A percentile compares a stretch with the other conserved stretches of the same genome.
These are phyloP conservation scores for Rhamnusium bicolor DNA, from an alignment of 2,888 invertebrate species.

Conservation along the genomic window DNA sequence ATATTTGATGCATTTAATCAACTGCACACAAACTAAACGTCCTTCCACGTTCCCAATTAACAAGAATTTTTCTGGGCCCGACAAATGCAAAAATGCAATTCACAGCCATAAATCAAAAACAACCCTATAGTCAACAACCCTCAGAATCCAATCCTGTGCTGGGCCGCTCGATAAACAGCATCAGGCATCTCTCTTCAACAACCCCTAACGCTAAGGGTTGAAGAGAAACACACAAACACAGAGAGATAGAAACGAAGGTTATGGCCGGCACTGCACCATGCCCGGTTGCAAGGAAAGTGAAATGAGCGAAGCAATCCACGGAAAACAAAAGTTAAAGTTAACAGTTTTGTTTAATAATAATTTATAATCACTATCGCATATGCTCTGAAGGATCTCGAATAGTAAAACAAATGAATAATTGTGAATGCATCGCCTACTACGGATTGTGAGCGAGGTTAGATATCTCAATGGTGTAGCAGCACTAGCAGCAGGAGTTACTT, in stretches of 20 bases:
- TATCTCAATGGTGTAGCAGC: neutral
- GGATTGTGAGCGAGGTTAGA: constrained; percentile 2
- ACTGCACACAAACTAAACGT: neutral
- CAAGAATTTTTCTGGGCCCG: neutral
- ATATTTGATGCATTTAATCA: neutral
- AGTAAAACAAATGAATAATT: constrained; percentile 5
- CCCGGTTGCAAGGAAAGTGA: neutral
- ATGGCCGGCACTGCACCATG: neutral
- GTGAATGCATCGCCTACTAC: constrained; percentile 17
- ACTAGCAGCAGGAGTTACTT: neutral
- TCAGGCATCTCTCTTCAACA: constrained; percentile 1
- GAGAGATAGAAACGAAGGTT: neutral
- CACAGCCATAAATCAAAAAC: constrained; percentile 9
- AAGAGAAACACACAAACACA: neutral
- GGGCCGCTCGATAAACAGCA: constrained; percentile 20
- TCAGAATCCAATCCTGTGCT: constrained; percentile 22
- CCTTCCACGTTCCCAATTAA: neutral
- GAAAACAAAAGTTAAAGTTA: neutral
- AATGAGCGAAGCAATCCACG: neutral
- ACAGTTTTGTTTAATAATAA: neutral
- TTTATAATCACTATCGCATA: neutral
- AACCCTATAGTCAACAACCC: neutral
- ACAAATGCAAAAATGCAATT: constrained; percentile 14
- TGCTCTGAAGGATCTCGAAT: neutral
- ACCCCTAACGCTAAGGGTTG: constrained; percentile 2